phyloP scores from a whole-genome alignment of 2,888 invertebrate genomes.

The Muschampia plurimacula region DNA sequence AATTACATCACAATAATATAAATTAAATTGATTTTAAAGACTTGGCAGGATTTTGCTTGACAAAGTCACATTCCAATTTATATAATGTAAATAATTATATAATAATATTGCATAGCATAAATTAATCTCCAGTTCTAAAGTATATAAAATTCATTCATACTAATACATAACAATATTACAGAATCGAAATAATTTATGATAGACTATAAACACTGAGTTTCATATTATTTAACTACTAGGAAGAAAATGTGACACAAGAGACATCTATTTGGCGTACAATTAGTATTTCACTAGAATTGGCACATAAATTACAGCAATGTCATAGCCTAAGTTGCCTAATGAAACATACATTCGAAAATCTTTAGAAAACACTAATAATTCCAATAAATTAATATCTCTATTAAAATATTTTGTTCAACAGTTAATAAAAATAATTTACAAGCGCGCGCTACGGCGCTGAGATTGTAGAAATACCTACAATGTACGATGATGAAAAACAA shows the following conservation, averaged over 20 bases:
- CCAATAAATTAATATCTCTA: constrained; percentile 53
- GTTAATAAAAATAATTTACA: constrained; percentile 46
- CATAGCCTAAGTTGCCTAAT: constrained; percentile 56
- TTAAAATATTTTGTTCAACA: constrained; percentile 41
- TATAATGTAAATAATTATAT: constrained; percentile 60
- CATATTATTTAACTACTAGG: constrained; percentile 49
- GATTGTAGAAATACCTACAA: constrained; percentile 28
- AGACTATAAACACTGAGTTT: constrained; percentile 34
- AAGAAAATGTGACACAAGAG: constrained; percentile 45
- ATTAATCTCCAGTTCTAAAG: constrained; percentile 65
- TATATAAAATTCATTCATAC: constrained; percentile 53
- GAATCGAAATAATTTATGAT: constrained; percentile 51
- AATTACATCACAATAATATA: constrained; percentile 75
- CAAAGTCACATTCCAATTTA: constrained; percentile 73
- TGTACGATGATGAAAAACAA: constrained; percentile 27
- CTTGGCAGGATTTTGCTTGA: constrained; percentile 84
- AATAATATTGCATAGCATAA: constrained; percentile 60
- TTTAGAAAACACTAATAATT: constrained; percentile 53
- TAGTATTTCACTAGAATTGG: constrained; percentile 70
- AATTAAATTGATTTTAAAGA: constrained; percentile 54
- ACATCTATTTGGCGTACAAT: constrained; percentile 58
- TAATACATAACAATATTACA: constrained; percentile 44
- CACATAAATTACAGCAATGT: constrained; percentile 61
- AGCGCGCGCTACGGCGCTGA: constrained; percentile 41
- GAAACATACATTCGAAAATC: constrained; percentile 48